Evolutionary conservation across 2,113 vertebrate genomes (phyloP).

Genomic region (Charina bottae): DNA sequence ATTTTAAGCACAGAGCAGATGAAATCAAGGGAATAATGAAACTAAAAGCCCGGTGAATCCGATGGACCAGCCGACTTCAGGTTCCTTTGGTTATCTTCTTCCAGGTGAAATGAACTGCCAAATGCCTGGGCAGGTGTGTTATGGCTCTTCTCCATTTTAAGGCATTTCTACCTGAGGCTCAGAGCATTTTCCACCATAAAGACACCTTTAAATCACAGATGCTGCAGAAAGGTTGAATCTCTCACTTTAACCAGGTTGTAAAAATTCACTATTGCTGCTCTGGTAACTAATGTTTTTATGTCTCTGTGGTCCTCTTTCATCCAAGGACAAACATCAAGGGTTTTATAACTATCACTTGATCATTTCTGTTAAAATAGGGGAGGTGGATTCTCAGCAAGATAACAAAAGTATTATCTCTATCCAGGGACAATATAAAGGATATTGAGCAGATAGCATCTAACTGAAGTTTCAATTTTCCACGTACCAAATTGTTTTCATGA

Average conservation of each 20-base stretch:
- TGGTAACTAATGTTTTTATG: slow-evolving; percentile 60
- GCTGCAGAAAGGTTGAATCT: slow-evolving; percentile 54
- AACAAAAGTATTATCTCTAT: slow-evolving; percentile 81
- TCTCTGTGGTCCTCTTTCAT: slow-evolving; percentile 62
- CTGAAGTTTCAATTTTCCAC: slow-evolving; percentile 74
- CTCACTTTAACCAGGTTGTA: slow-evolving; percentile 73
- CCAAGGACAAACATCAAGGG: slow-evolving; percentile 80
- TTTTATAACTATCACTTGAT: slow-evolving; percentile 84
- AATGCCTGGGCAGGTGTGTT: not conserved
- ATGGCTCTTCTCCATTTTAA: not conserved
- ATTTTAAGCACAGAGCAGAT: not conserved
- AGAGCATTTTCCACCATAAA: slow-evolving; percentile 50
- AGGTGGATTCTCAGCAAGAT: slow-evolving; percentile 80
- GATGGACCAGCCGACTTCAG: not conserved
- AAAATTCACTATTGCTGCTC: slow-evolving; percentile 57
- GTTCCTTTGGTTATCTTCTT: not conserved
- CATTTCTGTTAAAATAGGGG: slow-evolving; percentile 81
- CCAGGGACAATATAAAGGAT: slow-evolving; percentile 78
- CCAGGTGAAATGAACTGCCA: not conserved
- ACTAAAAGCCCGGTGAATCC: not conserved
- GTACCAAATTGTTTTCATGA: slow-evolving; percentile 77
- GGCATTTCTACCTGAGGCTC: slow-evolving; percentile 33
- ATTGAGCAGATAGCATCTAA: slow-evolving; percentile 80
- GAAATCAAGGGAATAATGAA: not conserved
- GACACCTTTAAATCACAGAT: slow-evolving; percentile 62